Percentiles rank a stretch among this genome's conserved stretches.
phyloP scores from a whole-genome alignment of 2,797 vertebrate species.

The Todus mexicanus region DNA sequence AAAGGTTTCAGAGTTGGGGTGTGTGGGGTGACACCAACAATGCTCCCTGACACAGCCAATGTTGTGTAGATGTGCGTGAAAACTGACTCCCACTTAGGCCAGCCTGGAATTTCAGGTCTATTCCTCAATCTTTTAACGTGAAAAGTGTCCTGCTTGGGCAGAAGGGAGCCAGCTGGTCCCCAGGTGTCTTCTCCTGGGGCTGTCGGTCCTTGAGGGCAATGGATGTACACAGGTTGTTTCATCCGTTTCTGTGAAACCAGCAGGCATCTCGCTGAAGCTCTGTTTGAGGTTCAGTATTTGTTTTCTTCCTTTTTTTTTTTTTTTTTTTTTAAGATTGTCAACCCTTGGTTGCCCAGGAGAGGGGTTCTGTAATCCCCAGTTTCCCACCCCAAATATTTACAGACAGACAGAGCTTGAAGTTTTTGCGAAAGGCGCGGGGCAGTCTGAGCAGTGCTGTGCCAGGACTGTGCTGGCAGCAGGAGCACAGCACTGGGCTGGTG shows the following conservation, averaged over 20 bases:
- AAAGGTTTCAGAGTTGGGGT: neutral
- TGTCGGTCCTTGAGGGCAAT: neutral
- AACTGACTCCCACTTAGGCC: neutral
- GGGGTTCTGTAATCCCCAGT: neutral
- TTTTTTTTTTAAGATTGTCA: neutral
- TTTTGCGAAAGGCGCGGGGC: neutral
- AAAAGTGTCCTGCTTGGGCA: neutral
- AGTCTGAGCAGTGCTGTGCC: neutral
- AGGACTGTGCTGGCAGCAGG: neutral
- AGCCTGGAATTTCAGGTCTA: neutral
- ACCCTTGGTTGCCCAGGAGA: constrained; percentile 43
- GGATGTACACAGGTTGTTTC: neutral
- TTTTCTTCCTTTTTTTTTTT: neutral
- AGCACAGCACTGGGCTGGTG: neutral
- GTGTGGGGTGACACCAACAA: accelerated
- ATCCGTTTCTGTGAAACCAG: neutral
- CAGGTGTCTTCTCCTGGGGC: neutral
- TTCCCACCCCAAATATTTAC: constrained; percentile 35
- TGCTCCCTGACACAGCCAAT: accelerated
- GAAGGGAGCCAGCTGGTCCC: neutral
- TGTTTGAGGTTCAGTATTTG: neutral
- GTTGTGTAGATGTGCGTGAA: accelerated
- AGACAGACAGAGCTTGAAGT: neutral
- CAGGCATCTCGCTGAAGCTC: neutral
- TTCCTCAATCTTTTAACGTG: neutral